Evolutionary conservation across 2,113 vertebrate genomes (phyloP).

Genomic region (Nanorana parkeri): DNA sequence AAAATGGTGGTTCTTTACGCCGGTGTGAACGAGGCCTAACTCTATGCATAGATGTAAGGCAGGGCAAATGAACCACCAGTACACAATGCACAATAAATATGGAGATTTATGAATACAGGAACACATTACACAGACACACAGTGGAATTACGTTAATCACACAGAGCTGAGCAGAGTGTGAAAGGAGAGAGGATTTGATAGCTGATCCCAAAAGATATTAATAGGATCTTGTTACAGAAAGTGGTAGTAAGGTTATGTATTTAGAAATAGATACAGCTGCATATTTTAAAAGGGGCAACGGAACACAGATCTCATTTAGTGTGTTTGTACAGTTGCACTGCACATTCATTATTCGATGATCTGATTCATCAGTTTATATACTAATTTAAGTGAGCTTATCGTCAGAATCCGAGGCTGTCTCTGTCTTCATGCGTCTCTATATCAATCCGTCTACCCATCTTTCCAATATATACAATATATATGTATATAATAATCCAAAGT

Average conservation of each 20-base stretch:
- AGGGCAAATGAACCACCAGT: no score
- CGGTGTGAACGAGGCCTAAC: no score
- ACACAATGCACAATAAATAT: no score
- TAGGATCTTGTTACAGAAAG: constrained; percentile 33
- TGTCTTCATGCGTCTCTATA: no score
- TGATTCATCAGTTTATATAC: background rate
- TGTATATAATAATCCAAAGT: no score
- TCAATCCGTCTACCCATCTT: no score
- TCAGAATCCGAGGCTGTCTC: no score
- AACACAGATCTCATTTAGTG: background rate
- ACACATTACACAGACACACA: no score
- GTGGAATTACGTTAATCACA: background rate
- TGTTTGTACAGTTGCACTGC: background rate
- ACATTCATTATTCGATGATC: background rate
- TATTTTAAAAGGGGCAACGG: background rate
- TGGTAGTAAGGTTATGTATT: constrained; percentile 15
- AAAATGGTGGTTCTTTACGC: no score
- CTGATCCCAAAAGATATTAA: constrained; percentile 38
- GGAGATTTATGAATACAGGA: no score
- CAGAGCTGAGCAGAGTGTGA: background rate
- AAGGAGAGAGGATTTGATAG: constrained; percentile 10
- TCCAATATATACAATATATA: no score
- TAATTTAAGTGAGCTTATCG: background rate
- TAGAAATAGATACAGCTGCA: constrained; percentile 11
- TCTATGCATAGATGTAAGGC: no score